A percentile compares a stretch with the other conserved stretches of the same genome.
phyloP scores from a whole-genome alignment of 1,140 invertebrate genomes.

The Cotesia glomerata region DNA sequence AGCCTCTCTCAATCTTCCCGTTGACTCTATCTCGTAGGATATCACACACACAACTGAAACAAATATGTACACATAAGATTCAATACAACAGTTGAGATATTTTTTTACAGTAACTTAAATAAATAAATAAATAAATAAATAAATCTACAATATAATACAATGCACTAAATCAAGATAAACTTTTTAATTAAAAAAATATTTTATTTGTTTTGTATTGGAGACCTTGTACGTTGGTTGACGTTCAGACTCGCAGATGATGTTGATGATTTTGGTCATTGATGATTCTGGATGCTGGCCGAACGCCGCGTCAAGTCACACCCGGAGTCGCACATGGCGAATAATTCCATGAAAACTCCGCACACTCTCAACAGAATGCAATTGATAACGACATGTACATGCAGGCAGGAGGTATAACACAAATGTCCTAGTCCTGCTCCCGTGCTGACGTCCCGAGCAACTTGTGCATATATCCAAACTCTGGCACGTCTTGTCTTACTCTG shows the following conservation, averaged over 20 bases:
- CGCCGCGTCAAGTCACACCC: conserved; percentile 29
- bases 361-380: neutral
- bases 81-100: neutral
- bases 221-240: neutral
- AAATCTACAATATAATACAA: too few relatives aligned
- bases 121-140: neutral
- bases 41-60: neutral
- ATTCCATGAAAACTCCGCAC: conserved; percentile 15
- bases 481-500: too few relatives aligned
- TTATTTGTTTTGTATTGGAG: neutral
- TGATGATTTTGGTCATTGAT: neutral
- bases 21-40: neutral
- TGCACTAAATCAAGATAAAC: too few relatives aligned
- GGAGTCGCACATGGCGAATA: conserved; percentile 27
- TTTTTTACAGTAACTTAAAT: neutral
- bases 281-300: conserved; percentile 12
- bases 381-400: neutral
- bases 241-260: neutral
- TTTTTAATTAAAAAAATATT: too few relatives aligned
- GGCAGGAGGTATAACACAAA: neutral
- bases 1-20: neutral
- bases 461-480: too few relatives aligned
- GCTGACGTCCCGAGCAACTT: neutral
- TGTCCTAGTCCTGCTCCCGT: conserved; percentile 1
- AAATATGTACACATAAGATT: neutral